phyloP scores from a whole-genome alignment of 2,888 invertebrate species.

The Chironomus riparius region DNA sequence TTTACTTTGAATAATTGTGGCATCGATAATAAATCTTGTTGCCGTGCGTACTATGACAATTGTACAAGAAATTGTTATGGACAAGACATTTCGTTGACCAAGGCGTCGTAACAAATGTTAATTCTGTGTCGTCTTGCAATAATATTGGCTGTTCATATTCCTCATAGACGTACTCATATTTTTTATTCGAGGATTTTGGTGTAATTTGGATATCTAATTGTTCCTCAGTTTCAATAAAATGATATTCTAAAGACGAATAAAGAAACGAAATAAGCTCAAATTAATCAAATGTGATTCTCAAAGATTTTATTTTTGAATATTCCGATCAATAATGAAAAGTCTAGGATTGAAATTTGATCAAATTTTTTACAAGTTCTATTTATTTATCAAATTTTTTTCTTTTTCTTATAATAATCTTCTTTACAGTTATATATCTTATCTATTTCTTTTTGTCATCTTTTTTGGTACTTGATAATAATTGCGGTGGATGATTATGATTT shows the following conservation, averaged over 20 bases:
- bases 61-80: constrained; percentile 40
- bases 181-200: neutral
- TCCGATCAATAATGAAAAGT: too few species aligned
- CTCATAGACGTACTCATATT: neutral
- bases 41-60: constrained; percentile 42
- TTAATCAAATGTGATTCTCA: neutral
- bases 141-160: neutral
- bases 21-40: constrained; percentile 43
- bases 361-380: too few species aligned
- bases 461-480: neutral
- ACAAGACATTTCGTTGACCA: constrained; percentile 43
- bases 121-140: constrained; percentile 19
- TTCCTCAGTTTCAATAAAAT: neutral
- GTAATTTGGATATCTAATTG: neutral
- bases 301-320: neutral
- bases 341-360: too few species aligned
- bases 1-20: constrained; percentile 42
- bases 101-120: constrained; percentile 41
- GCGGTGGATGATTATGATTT: constrained; percentile 17
- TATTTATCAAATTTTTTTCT: too few species aligned
- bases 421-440: neutral
- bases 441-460: neutral
- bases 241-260: neutral
- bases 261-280: neutral
- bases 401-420: neutral